Base-by-base conservation (phyloP, 2,888 invertebrate genomes). In the Villa cingulata region DNA sequence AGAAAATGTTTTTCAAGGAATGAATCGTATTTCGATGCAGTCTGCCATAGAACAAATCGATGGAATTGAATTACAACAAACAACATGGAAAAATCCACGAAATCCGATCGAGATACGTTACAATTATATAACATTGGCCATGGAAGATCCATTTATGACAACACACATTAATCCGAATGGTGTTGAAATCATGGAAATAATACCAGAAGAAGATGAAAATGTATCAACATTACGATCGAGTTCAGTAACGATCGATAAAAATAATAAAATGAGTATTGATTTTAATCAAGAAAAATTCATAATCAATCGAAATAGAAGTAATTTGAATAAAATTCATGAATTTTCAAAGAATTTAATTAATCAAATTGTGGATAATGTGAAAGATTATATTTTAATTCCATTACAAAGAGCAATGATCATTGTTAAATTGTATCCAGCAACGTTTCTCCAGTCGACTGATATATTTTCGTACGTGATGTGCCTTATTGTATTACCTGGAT, bases 401-500 rank as follows among this genome's bases (percentile, higher is more conserved):
- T 50, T 68, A 52, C 60, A 62, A n/a, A 59, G 59, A 19, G 67
- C 67, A 3, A 48, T 68, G 36, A 36, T 59, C 17, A 64, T 68
- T 51, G 63, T 65, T 1, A 64, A 65, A 32, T 53, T 68, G 10
- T 68, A 68, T 51, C 62, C 68, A 12, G 65, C 66, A 9, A 65
- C 66, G 4, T 55, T 68, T 18, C 56, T 66, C 5, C 58, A 65
- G 27, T 68, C 67, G 2, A 57, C 62, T 2, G 67, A 68, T 48
- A 64, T 64, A 12, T 68, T 68, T 34, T 67, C 68, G 19, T 68
- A 68, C 53, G 67, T 68, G 18, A 67, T 68, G 66, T 68, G 67
- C 42, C 50, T 68, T 3, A 67, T 66, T 0, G 66, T 68, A n/a
- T 49, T 68, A 19, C 67, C 67, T 1, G 63, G 65, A 0, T 46